These are phyloP conservation scores for Drosophila carrolli DNA, from an alignment of 1,140 invertebrate species.

Conservation along the genomic window DNA sequence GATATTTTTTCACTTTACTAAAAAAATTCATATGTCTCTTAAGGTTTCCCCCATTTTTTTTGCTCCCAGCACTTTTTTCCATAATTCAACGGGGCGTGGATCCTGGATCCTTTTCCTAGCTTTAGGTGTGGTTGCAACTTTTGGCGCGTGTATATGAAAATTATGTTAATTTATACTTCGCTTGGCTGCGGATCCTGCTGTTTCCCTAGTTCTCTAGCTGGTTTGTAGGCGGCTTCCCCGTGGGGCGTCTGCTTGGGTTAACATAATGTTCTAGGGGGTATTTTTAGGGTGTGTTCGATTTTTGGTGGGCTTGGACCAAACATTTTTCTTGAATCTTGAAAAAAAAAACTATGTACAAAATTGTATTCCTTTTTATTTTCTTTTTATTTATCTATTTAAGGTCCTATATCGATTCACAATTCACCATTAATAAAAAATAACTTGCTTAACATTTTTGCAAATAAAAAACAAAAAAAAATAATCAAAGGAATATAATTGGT, in stretches of 20 bases:
- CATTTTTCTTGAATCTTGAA: not conserved
- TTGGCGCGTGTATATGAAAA: conserved; percentile 71
- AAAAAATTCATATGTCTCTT: conserved; percentile 46
- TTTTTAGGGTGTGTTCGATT: not conserved
- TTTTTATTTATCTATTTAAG: too few species aligned
- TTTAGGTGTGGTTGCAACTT: conserved; percentile 55
- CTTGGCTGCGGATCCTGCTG: conserved; percentile 30
- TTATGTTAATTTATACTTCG: conserved; percentile 74
- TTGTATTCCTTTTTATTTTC: too few species aligned
- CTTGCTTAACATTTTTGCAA: too few species aligned
- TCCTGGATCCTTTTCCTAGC: conserved; percentile 9
- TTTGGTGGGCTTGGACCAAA: not conserved
- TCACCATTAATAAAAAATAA: too few species aligned
- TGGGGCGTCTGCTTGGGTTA: conserved; percentile 24
- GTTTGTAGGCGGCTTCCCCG: conserved; percentile 26
- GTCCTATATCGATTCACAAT: too few species aligned
- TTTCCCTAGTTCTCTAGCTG: conserved; percentile 32
- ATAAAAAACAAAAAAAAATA: not conserved
- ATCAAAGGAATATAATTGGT: not conserved
- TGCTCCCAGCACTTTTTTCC: conserved; percentile 18
- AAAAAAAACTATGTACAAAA: not conserved
- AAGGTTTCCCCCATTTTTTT: conserved; percentile 14
- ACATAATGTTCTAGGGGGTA: conserved; percentile 29
- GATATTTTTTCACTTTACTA: conserved; percentile 53
- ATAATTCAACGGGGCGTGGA: conserved; percentile 32